Conservation (phyloP, 2,113 vertebrate species). For the Rhadina sibilatrix region DNA sequence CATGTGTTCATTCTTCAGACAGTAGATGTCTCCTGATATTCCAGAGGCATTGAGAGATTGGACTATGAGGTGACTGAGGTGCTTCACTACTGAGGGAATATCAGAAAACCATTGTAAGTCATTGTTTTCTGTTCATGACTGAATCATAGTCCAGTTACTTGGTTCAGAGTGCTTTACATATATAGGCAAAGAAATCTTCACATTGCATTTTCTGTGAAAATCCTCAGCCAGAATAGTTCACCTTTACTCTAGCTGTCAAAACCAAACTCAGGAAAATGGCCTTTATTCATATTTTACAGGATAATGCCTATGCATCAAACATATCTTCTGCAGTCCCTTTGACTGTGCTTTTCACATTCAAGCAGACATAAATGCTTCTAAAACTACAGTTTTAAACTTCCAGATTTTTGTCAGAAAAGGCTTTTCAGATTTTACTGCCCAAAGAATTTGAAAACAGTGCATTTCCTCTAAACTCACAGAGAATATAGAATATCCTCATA, state of each 20-base stretch:
- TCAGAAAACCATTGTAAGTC: background rate
- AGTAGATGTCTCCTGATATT: background rate
- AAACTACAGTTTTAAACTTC: background rate
- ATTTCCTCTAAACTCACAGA: background rate
- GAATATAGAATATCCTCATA: background rate
- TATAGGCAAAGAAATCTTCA: background rate
- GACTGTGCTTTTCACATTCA: background rate
- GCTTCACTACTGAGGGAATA: background rate
- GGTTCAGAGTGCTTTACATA: background rate
- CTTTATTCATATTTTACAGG: background rate
- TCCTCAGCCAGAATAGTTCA: background rate
- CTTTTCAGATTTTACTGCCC: background rate
- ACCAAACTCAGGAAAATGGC: background rate
- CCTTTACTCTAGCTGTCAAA: background rate
- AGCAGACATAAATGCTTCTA: background rate
- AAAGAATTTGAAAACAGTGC: background rate
- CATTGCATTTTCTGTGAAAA: background rate
- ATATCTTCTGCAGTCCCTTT: background rate
- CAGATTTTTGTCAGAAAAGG: background rate
- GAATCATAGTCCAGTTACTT: background rate
- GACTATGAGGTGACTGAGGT: background rate
- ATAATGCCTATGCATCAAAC: background rate
- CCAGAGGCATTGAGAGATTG: background rate
- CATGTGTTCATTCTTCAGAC: background rate
- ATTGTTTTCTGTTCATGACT: background rate